A percentile compares a stretch with the other conserved stretches of the same genome.
These are phyloP conservation scores for Mylabris phalerata DNA, from an alignment of 1,140 invertebrate species.

Conservation along the genomic window DNA sequence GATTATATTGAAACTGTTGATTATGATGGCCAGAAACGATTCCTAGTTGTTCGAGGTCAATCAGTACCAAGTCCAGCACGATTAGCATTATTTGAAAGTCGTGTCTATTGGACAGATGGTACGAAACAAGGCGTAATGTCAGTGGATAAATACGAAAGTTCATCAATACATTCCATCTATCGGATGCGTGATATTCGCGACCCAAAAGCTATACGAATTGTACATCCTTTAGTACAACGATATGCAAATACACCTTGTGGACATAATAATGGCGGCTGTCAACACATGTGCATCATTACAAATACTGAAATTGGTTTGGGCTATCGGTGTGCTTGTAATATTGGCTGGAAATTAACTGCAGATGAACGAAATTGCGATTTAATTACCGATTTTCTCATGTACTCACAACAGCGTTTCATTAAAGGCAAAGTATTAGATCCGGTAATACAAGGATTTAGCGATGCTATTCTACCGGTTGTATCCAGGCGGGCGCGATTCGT, in stretches of 20 bases:
- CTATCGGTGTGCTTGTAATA: slow-evolving; percentile 89
- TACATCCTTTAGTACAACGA: slow-evolving; percentile 72
- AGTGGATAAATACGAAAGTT: slow-evolving; percentile 79
- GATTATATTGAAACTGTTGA: slow-evolving; percentile 98
- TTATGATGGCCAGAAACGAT: slow-evolving; percentile 79
- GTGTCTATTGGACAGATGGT: slow-evolving; percentile 91
- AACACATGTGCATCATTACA: slow-evolving; percentile 93
- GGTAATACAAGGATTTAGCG: slow-evolving; percentile 82
- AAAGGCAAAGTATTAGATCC: slow-evolving; percentile 90
- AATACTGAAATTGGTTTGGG: slow-evolving; percentile 73
- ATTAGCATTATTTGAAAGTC: slow-evolving; percentile 82
- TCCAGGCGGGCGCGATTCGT: slow-evolving; percentile 89
- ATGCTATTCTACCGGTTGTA: slow-evolving; percentile 87
- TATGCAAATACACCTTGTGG: slow-evolving; percentile 81
- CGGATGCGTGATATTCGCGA: slow-evolving; percentile 73
- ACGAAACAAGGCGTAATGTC: slow-evolving; percentile 92
- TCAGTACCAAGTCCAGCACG: slow-evolving; percentile 81
- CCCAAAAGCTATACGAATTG: slow-evolving; percentile 75
- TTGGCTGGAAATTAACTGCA: slow-evolving; percentile 71
- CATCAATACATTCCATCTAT: slow-evolving; percentile 71
- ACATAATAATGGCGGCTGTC: slow-evolving; percentile 82
- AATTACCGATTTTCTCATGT: slow-evolving; percentile 90
- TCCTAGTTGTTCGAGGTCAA: slow-evolving; percentile 72
- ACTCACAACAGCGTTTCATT: slow-evolving; percentile 94
- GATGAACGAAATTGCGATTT: slow-evolving; percentile 79